Base-by-base conservation (phyloP, 1,140 invertebrate genomes). In the Cotesia chilonis region DNA sequence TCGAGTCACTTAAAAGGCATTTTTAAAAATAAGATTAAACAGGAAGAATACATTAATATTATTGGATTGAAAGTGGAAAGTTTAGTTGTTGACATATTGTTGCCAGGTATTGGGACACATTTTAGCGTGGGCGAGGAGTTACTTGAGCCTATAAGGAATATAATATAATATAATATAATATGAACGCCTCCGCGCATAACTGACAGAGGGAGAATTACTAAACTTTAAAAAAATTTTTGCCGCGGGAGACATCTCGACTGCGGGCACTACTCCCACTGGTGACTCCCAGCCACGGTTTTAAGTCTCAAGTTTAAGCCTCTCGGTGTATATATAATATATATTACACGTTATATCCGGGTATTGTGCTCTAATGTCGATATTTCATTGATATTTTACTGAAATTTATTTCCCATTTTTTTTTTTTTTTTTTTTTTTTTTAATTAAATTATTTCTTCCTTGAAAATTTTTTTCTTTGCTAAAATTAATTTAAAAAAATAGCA, bases 131-230 rank as follows among this genome's bases (percentile, higher is more conserved):
- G 83, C 41, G 84, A 83, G 80, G 83, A 80, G 78, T 75, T 79
- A 78, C 77, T 76, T 82, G 77, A 78, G 78, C 84, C 79, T 85
- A 84, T 85, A 84, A 81, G 83, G 84, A 79, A 85, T 84, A 85
- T 84, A 85, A 86, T 81, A 76, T 6, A 7, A 41, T 78, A 76
- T 77, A 51, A 85, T 81, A 76, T 28, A 28, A 28, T 78, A 76
- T 77, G 55, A 80, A 84, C 83, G 82, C 83, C 83, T 83, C 83
- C 82, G 71, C 78, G 71, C 3, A 61, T 54, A 64, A 73, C 57
- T 67, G 51, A 28, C 60, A 59, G 35, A 3, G 51, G 36, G 61
- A 41, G 60, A 37, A 51, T 41, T 65, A 54, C 63, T n/a, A 37
- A 68, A 41, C 51, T 47, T 38, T 41, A 64, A 64, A 64, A 10